These are phyloP conservation scores for Macrocentrus cingulum DNA, from an alignment of 1,140 invertebrate species.

Conservation along the genomic window DNA sequence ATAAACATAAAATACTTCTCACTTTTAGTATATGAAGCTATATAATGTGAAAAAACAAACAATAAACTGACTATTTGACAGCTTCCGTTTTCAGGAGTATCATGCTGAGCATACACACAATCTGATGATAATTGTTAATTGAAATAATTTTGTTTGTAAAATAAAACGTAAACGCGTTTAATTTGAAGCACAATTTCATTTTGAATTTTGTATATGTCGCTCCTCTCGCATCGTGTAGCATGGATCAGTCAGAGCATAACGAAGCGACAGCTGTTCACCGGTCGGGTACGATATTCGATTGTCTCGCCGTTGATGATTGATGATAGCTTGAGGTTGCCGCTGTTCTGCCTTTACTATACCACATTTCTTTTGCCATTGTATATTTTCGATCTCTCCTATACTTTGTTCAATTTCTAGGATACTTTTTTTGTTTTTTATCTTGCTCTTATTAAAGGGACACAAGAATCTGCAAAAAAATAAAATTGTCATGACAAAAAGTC, in stretches of 20 bases:
- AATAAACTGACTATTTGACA: too few species aligned
- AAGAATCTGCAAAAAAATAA: too few species aligned
- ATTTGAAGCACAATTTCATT: conserved; percentile 1
- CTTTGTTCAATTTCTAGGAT: neutral
- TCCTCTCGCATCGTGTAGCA: conserved; percentile 42
- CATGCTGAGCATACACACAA: too few species aligned
- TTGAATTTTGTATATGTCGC: conserved; percentile 25
- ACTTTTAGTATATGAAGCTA: too few species aligned
- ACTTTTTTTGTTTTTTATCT: conserved; percentile 4
- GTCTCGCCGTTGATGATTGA: conserved; percentile 60
- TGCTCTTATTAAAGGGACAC: too few species aligned
- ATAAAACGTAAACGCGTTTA: too few species aligned
- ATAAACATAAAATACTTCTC: too few species aligned
- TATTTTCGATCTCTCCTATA: conserved; percentile 34
- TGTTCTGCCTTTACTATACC: conserved; percentile 36
- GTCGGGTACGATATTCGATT: conserved; percentile 55
- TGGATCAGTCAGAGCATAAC: conserved; percentile 45
- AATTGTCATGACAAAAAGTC: too few species aligned
- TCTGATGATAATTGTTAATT: too few species aligned
- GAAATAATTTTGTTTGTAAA: too few species aligned
- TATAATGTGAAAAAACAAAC: too few species aligned
- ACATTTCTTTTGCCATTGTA: conserved; percentile 38
- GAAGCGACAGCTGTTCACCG: conserved; percentile 58
- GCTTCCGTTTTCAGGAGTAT: too few species aligned
- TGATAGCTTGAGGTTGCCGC: conserved; percentile 55